phyloP scores from a whole-genome alignment of 2,888 invertebrate species.

The Mimachlamys varia region DNA sequence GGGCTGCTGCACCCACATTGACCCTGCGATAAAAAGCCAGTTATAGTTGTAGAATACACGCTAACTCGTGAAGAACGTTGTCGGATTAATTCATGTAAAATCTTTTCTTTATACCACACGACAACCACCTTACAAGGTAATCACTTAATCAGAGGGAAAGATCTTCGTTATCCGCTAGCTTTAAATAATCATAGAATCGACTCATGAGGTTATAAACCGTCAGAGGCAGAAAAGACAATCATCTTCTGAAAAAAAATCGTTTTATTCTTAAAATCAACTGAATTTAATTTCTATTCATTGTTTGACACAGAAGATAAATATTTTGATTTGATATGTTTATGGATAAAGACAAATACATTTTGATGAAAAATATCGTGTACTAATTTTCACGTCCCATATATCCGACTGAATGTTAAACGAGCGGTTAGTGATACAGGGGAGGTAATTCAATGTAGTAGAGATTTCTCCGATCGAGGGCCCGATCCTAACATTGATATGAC shows the following conservation, averaged over 20 bases:
- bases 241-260: background rate
- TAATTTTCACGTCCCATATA: too few species aligned
- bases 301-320: background rate
- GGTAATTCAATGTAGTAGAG: background rate
- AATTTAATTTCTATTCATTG: background rate
- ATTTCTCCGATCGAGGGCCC: too few species aligned
- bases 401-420: too few species aligned
- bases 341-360: background rate
- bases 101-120: background rate
- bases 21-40: background rate
- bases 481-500: background rate
- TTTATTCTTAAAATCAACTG: background rate
- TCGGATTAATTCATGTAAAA: conserved; percentile 31
- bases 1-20: background rate
- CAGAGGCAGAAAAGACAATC: background rate
- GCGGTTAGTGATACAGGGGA: conserved; percentile 18
- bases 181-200: conserved; percentile 4
- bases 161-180: background rate
- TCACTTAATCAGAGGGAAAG: background rate
- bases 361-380: background rate
- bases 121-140: background rate
- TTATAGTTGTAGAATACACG: background rate
- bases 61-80: background rate
- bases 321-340: background rate
- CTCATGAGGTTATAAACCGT: background rate